Evolutionary conservation across 2,113 vertebrate species (phyloP), one percentile per base, ranked within the genome.

Genomic region (Theristicus caerulescens): DNA sequence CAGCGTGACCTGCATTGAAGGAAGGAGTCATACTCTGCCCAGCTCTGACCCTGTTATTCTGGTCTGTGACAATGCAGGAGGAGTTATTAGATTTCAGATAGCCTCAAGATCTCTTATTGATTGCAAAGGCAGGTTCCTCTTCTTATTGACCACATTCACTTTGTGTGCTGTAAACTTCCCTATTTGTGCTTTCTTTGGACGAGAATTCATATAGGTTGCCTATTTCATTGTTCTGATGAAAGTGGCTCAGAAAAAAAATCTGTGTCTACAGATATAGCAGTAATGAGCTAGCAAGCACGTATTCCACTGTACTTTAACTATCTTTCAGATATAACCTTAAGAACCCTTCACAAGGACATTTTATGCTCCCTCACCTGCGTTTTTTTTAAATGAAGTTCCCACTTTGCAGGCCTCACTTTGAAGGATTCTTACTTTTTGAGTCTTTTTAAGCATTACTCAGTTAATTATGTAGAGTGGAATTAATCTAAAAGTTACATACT

Each of bases 1-100:
- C 81, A 98, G 98, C 16, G 88, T 99, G 87, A 99, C 99, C 79
- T 71, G 88, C 78, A 98, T 98, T 1, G 99, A 99, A 67, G 99
- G 99, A 64, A 99, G 98, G 91, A 99, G 99, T 91, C 98, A 98
- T 51, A 98, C 98, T 95, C 96, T 99, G 77, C 99, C 98, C 88
- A 98, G 98, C 82, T 99, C 98, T 7, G 98, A 99, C 96, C 98
- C 98, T 12, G 97, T 98, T 92, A 99, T 99, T 97, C 84, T 99
- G 93, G 98, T 99, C 66, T 99, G 98, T 85, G 99, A 99, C 97
- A 97, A 99, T 38, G 98, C 98, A 83, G 99, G 98, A 17, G 99
- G 99, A 71, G 95, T 99, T 72, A 97, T 99, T 96, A 98, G 98
- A 96, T 99, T 99, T 97, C 98, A 99, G 76, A 98, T 98, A 93